Base-by-base conservation (phyloP, 2,113 vertebrate species). In the Egretta garzetta region DNA sequence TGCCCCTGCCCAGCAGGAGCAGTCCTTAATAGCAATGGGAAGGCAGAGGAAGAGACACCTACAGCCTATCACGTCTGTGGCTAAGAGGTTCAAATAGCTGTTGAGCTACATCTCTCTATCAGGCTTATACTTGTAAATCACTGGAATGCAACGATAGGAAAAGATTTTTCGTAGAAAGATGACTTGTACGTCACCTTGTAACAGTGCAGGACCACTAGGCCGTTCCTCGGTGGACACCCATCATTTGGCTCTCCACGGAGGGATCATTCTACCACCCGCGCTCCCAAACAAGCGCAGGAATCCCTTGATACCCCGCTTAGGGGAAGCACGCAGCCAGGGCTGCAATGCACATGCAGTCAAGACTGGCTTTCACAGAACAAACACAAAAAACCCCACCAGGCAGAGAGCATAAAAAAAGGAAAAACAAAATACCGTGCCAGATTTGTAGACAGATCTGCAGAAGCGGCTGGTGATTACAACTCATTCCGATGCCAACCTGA, bases 221-320 rank as follows among this genome's bases (percentile, higher is more conserved):
- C 27, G 47, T 41, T 77, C 12, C 26, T 37, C 52, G 71, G 12
- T 0, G 1, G 47, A 17, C 6, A 45, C 10, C 22, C n/a, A 21
- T 14, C 4, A 19, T 20, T 7, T 12, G 9, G 18, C 8, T 64
- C 50, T 30, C 21, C 10, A 32, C 17, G 3, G 20, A 39, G 9
- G 11, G 47, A 15, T 14, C 1, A 0, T 28, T 58, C n/a, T 15
- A 32, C 66, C 8, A n/a, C 4, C 50, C 35, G 5, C 1, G 7
- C 33, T 67, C 64, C 64, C 52, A n/a, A 55, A n/a, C 0, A 9
- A 37, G 33, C 70, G 22, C 45, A n/a, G 24, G 23, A 91, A 72
- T 11, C 20, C 49, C 37, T 30, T 4, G 6, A 33, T 6, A n/a
- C 1, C 6, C 10, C 0, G 1, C n/a, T 37, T 12, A 11, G 0